Percentiles rank a stretch among this genome's conserved stretches.
These are phyloP conservation scores for Chaetorhynchus papuensis DNA, from an alignment of 2,113 vertebrate genomes.

Conservation along the genomic window DNA sequence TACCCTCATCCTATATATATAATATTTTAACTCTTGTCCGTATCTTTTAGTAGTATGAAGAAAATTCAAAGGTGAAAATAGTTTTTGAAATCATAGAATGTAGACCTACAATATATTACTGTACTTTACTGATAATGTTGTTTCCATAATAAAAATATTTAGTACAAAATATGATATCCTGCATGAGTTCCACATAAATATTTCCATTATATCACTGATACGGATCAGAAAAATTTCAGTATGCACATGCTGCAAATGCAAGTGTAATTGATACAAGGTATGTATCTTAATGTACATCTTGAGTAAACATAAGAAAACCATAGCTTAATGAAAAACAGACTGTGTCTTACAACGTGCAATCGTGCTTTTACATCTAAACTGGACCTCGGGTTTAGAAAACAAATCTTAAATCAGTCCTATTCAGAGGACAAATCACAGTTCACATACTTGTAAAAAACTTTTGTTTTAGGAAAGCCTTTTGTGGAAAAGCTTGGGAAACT, in stretches of 20 bases:
- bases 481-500: slow-evolving; percentile 47
- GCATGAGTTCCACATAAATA: slow-evolving; percentile 11
- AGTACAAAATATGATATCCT: neutral
- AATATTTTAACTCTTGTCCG: neutral
- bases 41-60: neutral
- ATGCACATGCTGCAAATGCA: slow-evolving; percentile 50
- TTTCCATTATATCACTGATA: slow-evolving; percentile 50
- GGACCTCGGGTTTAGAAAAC: slow-evolving; percentile 37
- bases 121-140: neutral
- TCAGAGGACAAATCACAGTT: slow-evolving; percentile 45
- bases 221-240: slow-evolving; percentile 44
- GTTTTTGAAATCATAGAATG: neutral
- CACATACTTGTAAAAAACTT: slow-evolving; percentile 34
- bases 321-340: slow-evolving; percentile 60
- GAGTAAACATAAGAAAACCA: slow-evolving; percentile 49
- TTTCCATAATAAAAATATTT: slow-evolving; percentile 37
- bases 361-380: slow-evolving; percentile 47
- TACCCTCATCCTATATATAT: accelerated
- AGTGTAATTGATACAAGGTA: slow-evolving; percentile 66
- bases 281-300: slow-evolving; percentile 64
- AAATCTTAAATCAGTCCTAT: slow-evolving; percentile 45
- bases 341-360: slow-evolving; percentile 14
- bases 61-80: neutral
- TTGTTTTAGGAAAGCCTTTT: slow-evolving; percentile 27
- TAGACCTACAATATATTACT: neutral